Base-by-base conservation (phyloP, 2,797 vertebrate species). In the Myotis vivesi region DNA sequence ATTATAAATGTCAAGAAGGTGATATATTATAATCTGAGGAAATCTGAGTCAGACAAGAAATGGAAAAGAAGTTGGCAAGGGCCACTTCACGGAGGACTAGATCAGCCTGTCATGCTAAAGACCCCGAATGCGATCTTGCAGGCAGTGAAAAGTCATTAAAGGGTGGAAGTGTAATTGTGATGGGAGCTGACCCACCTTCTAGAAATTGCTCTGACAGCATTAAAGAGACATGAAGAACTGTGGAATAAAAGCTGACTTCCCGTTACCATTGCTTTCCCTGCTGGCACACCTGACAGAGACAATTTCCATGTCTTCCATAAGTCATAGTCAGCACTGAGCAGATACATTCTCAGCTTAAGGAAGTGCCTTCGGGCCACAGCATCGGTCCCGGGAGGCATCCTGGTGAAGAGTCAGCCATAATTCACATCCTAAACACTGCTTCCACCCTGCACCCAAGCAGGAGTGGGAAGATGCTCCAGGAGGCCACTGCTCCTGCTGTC, bases 221-320 rank as follows among this genome's bases (percentile, higher is more conserved):
- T 87, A 95, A 28, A 72, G 73, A 94, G 87, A 95, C n/a, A 46
- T 51, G 62, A 87, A 93, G 72, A 93, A 87, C 3, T 81, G 13
- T 59, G 33, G 72, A 92, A 77, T 91, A 59, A 69, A 89, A 86
- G 44, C 62, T 94, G 82, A 92, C 88, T 91, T 84, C 36, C 11
- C 15, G 1, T 86, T 82, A 20, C 87, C 64, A n/a, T 66, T 62
- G 11, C 30, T 76, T 90, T 89, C 59, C 72, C 80, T 71, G 2
- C 55, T 77, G 87, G n/a, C 44, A 44, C 57, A 90, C 75, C 51
- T 95, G 87, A 91, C 87, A 93, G 87, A 89, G 77, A 71, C 62
- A 89, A 85, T 92, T 96, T 92, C 51, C 53, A 33, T 86, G n/a
- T 91, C 41, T 71, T 62, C 38, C 23, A 25, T 91, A 92, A 96